Base-by-base conservation (phyloP, 2,113 vertebrate genomes). In the Planiliza haematocheilus region DNA sequence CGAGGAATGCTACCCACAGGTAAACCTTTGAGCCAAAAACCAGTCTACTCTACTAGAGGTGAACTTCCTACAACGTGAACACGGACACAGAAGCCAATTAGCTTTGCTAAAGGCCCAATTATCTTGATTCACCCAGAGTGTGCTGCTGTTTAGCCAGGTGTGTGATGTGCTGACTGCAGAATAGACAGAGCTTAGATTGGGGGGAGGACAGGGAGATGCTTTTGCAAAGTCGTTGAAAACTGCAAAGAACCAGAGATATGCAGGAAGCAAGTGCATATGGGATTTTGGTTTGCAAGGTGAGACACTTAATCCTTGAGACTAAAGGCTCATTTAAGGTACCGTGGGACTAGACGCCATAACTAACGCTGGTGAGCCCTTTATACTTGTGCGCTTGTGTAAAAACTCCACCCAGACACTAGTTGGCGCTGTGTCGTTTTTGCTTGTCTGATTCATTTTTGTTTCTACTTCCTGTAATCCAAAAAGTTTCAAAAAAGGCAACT, bases 61-160 rank as follows among this genome's bases (percentile, higher is more conserved):
- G 67, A 70, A 76, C 43, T 46, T 74, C 42, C 50, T 50, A 21
- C 37, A 59, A 39, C 3, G 11, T 63, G 20, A 30, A 79, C 62
- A 53, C 34, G 13, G 39, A 74, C 37, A 78, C 45, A 59, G 63
- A 70, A 63, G 42, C 66, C 76, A 68, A 87, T 77, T 88, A 81
- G 68, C 78, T 77, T 75, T 64, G 59, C 83, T 89, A 82, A 92
- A 87, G 81, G 79, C 79, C 86, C 87, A 89, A 90, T 91, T 89
- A 90, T 77, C 83, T 83, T 67, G 79, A 92, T 88, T 87, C 62
- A 70, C 89, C 63, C 81, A 62, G 77, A 57, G 85, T 69, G 46
- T 84, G 60, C 77, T 89, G 52, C 68, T 80, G 76, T 84, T 83
- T 78, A 88, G 70, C 84, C 89, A 92, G 90, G 86, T 91, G 90